A percentile compares a stretch with the other conserved stretches of the same genome.
These are phyloP conservation scores for Calidris pugnax DNA, from an alignment of 2,113 vertebrate genomes.

Conservation along the genomic window DNA sequence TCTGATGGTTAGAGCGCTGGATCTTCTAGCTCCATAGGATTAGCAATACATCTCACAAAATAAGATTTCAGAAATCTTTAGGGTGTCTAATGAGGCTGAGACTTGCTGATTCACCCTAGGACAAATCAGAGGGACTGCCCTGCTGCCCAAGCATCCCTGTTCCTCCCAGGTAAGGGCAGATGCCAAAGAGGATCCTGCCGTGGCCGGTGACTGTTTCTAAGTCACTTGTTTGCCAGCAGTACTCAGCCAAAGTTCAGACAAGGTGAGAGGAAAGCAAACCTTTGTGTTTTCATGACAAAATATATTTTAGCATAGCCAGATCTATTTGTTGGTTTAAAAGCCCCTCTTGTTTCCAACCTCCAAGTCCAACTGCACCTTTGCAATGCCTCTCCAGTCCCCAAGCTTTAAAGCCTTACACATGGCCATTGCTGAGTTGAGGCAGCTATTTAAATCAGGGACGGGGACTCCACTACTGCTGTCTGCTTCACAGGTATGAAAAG, in stretches of 20 bases:
- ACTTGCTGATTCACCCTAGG: neutral
- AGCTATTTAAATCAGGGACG: neutral
- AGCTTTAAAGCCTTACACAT: neutral
- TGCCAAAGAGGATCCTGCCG: neutral
- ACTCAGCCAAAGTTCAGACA: neutral
- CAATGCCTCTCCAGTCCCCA: neutral
- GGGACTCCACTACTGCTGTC: neutral
- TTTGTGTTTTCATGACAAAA: neutral
- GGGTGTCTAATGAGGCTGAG: neutral
- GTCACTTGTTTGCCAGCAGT: neutral
- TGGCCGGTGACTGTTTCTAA: neutral
- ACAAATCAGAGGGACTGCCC: neutral
- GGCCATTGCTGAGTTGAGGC: neutral
- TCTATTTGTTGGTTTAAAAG: neutral
- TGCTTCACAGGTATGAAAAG: neutral
- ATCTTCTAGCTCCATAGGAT: neutral
- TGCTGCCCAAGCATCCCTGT: neutral
- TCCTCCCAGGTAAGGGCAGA: neutral
- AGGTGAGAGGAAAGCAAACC: neutral
- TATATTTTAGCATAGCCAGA: neutral
- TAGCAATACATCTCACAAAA: neutral
- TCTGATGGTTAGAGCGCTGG: neutral
- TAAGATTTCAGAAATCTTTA: neutral
- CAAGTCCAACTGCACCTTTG: neutral
- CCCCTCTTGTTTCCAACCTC: neutral